Evolutionary conservation across 2,113 vertebrate species (phyloP), one percentile per base, ranked within the genome.

Genomic region (Notiomystis cincta): DNA sequence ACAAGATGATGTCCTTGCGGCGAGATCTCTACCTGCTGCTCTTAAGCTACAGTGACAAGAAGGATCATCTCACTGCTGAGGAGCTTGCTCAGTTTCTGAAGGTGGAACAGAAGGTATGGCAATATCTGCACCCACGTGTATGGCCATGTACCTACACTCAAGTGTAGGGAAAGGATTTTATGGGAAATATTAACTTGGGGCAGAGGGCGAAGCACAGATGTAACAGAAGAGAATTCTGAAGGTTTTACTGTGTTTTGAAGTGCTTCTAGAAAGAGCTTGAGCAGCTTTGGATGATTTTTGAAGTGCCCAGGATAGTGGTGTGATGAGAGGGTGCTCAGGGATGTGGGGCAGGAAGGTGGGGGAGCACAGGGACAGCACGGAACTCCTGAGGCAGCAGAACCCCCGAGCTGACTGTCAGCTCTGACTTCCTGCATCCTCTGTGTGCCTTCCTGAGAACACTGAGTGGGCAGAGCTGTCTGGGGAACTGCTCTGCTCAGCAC

Each of bases 1-100:
- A 99, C 97, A 99, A 98, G 98, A 99, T 99, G 99, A 99, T 99
- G 99, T 99, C 99, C 15, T 94, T 99, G 84, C 98, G 99, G 28
- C 98, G 99, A 30, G 99, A 99, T 66, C 98, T 99, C 54, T 99
- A 99, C 97, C 96, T 99, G 57, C 65, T 99, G 90, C 98, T 99
- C 76, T 96, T 99, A 92, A 99, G 98, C 86, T 99, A 99, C 97
- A 99, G 99, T 30, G 98, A 99, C 96, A 99, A 98, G 97, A 99
- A 99, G 94, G 99, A 99, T 96, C 98, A 99, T 83, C 98, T 99
- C 58, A 99, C 98, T 1, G 95, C 96, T 3, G 99, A 99, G 9
- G 99, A 99, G 56, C 97, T 99, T 40, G 98, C 98, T 54, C 98
- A 98, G 95, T 99, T 99, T 93, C 97, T 99, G 53, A 98, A 96